These are phyloP conservation scores for Nomia melanderi DNA, from an alignment of 1,140 invertebrate genomes.

Conservation along the genomic window DNA sequence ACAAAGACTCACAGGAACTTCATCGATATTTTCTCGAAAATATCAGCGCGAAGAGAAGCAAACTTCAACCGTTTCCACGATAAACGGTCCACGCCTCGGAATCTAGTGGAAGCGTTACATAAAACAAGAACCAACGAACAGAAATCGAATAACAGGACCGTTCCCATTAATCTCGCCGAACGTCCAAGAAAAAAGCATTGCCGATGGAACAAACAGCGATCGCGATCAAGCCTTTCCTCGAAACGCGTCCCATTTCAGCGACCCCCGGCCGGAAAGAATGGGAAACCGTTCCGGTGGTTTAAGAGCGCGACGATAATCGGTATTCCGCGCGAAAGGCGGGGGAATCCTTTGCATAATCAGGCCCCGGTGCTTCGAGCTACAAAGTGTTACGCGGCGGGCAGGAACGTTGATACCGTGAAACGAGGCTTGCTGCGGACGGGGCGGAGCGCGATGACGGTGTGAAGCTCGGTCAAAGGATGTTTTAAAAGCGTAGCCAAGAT, in stretches of 20 bases:
- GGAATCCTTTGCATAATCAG: conserved; percentile 25
- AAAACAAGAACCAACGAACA: too few relatives aligned
- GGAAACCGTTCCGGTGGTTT: background rate
- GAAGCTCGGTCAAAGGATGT: conserved; percentile 37
- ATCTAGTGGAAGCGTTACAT: too few relatives aligned
- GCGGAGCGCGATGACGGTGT: background rate
- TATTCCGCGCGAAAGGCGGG: conserved; percentile 15
- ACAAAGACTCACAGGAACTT: too few relatives aligned
- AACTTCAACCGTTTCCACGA: too few relatives aligned
- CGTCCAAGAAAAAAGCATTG: too few relatives aligned
- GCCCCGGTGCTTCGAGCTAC: background rate
- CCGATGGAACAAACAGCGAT: too few relatives aligned
- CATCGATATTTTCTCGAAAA: too few relatives aligned
- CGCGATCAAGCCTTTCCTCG: background rate
- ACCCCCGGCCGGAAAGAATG: background rate
- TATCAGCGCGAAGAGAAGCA: too few relatives aligned
- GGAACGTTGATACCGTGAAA: conserved; percentile 25
- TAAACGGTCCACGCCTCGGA: too few relatives aligned
- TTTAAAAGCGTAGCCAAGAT: conserved; percentile 27
- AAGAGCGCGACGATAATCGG: conserved; percentile 20
- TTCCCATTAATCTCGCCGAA: too few relatives aligned
- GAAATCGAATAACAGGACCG: too few relatives aligned
- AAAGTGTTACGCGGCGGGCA: conserved; percentile 10
- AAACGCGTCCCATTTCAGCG: conserved; percentile 6
- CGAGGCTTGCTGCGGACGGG: too few relatives aligned